Evolutionary conservation across 2,113 vertebrate genomes (phyloP).

Genomic region (Typhlomys cinereus): DNA sequence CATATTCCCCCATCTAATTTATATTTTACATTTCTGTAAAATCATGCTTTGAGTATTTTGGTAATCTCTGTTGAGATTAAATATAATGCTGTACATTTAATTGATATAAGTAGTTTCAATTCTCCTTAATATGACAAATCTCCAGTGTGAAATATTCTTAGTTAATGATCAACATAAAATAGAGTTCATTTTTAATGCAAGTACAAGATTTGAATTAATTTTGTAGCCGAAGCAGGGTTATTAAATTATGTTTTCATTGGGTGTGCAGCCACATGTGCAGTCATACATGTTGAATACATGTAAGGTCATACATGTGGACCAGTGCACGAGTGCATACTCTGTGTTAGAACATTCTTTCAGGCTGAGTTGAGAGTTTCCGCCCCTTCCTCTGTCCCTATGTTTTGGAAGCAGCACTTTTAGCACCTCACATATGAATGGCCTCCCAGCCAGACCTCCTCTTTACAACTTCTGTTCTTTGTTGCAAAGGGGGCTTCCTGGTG

Average conservation of each 20-base stretch:
- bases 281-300: conserved; percentile 44
- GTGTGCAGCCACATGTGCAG: conserved; percentile 54
- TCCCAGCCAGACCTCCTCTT: background rate
- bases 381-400: background rate
- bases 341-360: background rate
- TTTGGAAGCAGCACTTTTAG: background rate
- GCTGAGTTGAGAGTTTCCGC: background rate
- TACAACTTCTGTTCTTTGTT: background rate
- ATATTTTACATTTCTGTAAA: conserved; percentile 86
- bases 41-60: conserved; percentile 87
- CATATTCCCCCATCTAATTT: conserved; percentile 76
- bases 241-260: conserved; percentile 81
- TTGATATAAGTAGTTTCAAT: conserved; percentile 92
- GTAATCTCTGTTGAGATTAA: conserved; percentile 91
- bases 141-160: conserved; percentile 92
- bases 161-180: conserved; percentile 94
- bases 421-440: fast-evolving
- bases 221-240: conserved; percentile 86
- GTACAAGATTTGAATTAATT: conserved; percentile 92
- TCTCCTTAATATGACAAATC: conserved; percentile 92
- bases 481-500: background rate
- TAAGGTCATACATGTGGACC: background rate
- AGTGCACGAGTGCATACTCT: fast-evolving
- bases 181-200: conserved; percentile 93
- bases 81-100: conserved; percentile 89